A percentile compares a stretch with the other conserved stretches of the same genome.
Conservation (phyloP, 2,888 invertebrate genomes). For the Neoscelio sp. region DNA sequence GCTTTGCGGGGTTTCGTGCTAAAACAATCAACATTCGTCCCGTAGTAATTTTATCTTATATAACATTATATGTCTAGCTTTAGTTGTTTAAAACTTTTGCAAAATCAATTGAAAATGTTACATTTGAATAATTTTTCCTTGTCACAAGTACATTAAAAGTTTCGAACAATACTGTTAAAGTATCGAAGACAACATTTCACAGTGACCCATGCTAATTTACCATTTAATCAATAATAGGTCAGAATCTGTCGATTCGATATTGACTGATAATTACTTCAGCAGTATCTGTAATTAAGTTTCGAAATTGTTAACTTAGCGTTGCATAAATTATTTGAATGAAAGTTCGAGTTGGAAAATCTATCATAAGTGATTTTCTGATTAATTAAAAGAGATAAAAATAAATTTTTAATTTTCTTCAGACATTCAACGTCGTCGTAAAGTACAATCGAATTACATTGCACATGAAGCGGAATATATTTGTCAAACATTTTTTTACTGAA, state of each 20-base stretch:
- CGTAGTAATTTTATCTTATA: conserved; percentile 14
- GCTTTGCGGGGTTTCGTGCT: neutral
- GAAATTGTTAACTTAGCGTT: conserved; percentile 18
- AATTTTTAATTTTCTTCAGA: conserved; percentile 21
- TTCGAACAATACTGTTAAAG: neutral
- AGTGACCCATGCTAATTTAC: neutral
- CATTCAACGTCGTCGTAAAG: conserved; percentile 21
- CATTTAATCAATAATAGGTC: conserved; percentile 5
- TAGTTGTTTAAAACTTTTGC: conserved; percentile 20
- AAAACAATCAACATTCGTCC: conserved; percentile 2
- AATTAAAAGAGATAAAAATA: conserved; percentile 21
- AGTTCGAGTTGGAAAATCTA: conserved; percentile 11
- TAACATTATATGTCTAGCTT: conserved; percentile 5
- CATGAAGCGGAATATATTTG: conserved; percentile 29
- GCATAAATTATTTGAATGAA: conserved; percentile 18
- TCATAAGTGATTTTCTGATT: too few species aligned
- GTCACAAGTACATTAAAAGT: conserved; percentile 12
- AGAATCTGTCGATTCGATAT: conserved; percentile 6
- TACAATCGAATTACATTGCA: conserved; percentile 38
- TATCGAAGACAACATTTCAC: neutral
- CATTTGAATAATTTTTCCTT: conserved; percentile 17
- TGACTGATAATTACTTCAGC: conserved; percentile 29
- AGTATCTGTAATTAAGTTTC: conserved; percentile 1
- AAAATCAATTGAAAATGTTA: neutral
- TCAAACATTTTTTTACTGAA: conserved; percentile 13